Conservation (phyloP, 1,140 invertebrate species). For the Lasioglossum albipes region DNA sequence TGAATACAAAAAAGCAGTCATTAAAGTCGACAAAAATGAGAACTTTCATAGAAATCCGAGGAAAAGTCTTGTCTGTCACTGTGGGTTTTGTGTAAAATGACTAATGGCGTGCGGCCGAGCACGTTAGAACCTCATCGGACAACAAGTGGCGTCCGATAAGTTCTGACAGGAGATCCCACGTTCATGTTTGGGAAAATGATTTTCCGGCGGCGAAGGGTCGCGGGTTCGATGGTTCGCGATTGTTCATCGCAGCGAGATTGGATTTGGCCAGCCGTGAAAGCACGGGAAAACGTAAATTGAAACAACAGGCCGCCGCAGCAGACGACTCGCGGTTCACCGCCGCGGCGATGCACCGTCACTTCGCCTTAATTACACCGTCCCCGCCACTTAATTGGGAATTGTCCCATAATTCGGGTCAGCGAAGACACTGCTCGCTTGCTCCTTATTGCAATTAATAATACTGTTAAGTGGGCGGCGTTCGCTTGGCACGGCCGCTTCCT, state of each 20-base stretch:
- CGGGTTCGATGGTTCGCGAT: slow-evolving; percentile 9
- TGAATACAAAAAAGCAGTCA: too few species aligned
- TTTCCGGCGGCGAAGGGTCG: background rate
- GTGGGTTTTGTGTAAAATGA: too few species aligned
- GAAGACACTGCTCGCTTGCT: slow-evolving; percentile 13
- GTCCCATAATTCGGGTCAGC: slow-evolving; percentile 47
- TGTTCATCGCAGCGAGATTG: slow-evolving; percentile 19
- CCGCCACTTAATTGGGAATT: slow-evolving; percentile 50
- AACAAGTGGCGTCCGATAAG: too few species aligned
- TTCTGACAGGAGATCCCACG: too few species aligned
- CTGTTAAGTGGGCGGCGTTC: slow-evolving; percentile 32
- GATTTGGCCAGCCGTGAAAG: slow-evolving; percentile 39
- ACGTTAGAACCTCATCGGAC: too few species aligned
- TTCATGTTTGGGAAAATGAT: slow-evolving; percentile 17
- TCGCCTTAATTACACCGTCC: slow-evolving; percentile 48
- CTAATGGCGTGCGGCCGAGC: too few species aligned
- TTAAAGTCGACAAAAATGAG: too few species aligned
- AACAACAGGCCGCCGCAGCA: slow-evolving; percentile 18
- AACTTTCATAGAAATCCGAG: too few species aligned
- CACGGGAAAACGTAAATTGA: slow-evolving; percentile 24
- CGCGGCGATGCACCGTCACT: slow-evolving; percentile 39
- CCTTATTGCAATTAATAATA: slow-evolving; percentile 53
- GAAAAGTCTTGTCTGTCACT: too few species aligned
- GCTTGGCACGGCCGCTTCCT: slow-evolving; percentile 12
- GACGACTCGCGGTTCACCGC: slow-evolving; percentile 17